A percentile compares a stretch with the other conserved stretches of the same genome.
These are phyloP conservation scores for Drosophila aff. DNA, from an alignment of 1,140 invertebrate genomes.

Conservation along the genomic window DNA sequence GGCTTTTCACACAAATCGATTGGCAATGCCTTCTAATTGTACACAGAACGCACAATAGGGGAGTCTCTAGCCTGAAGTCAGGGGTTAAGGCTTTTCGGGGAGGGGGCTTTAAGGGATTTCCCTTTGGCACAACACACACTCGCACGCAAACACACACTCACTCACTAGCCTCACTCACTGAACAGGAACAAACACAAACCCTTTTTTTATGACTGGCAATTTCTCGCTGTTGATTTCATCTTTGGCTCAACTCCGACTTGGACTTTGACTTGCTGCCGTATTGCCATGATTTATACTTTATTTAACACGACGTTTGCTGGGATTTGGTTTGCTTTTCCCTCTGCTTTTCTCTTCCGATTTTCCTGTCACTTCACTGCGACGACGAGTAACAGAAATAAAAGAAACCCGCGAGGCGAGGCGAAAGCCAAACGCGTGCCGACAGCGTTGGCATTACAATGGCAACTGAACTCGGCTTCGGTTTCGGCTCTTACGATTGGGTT, in stretches of 20 bases:
- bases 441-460: conserved; percentile 78
- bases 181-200: conserved; percentile 64
- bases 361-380: conserved; percentile 28
- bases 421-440: conserved; percentile 62
- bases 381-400: conserved; percentile 43
- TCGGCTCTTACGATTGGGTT: conserved; percentile 11
- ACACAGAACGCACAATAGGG: conserved; percentile 65
- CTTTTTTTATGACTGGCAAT: conserved; percentile 83
- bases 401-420: conserved; percentile 63
- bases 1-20: conserved; percentile 82
- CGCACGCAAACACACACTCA: conserved; percentile 25
- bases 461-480: conserved; percentile 53
- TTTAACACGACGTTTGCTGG: conserved; percentile 39
- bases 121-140: conserved; percentile 64
- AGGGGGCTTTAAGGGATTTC: conserved; percentile 32
- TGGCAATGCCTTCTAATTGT: conserved; percentile 83
- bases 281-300: conserved; percentile 72
- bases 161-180: conserved; percentile 20
- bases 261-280: conserved; percentile 72
- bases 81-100: conserved; percentile 4
- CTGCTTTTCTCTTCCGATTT: conserved; percentile 4
- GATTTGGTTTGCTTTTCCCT: conserved; percentile 25
- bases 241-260: conserved; percentile 72
- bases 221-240: conserved; percentile 81
- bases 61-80: conserved; percentile 37